Evolutionary conservation across 2,113 vertebrate genomes (phyloP), one percentile per base, ranked within the genome.

Genomic region (Clarias gariepinus): DNA sequence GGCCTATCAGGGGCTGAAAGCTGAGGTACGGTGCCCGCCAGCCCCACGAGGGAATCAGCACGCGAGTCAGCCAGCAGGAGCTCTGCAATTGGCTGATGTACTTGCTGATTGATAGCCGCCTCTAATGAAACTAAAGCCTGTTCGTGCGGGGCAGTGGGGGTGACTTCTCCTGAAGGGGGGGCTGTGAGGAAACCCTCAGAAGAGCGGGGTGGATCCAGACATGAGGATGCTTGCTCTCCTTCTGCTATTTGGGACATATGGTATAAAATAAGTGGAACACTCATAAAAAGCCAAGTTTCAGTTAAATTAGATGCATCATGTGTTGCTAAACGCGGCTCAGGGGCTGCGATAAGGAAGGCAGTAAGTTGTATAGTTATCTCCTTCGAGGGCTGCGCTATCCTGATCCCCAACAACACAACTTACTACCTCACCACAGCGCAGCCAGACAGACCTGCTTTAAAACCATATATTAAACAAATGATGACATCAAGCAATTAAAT

Each of bases 291-390:
- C 4, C 41, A 16, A 2, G 12, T 11, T 76, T 47, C 53, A 3
- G 2, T 4, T 16, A 30, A 3, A 19, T 13, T 11, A 3, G 55
- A 60, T 47, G 7, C 28, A 7, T 23, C 11, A 23, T 7, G 63
- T 3, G 7, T 63, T 4, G 41, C 21, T 21, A 58, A 8, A 16
- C 11, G 87, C 63, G 91, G 25, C 41, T 73, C 76, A 71, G 57
- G 33, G 73, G 90, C 91, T 90, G 88, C 83, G 88, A 88, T 92
- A 92, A 92, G 97, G 96, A 98, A 97, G 97, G 96, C 96, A 98
- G 97, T 97, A 97, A 96, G 95, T 96, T 96, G 96, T 96, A 97
- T 97, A 96, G 96, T 97, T 98, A 98, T 96, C 97, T 96, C 97
- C 95, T 94, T 90, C 93, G 91, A 93, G 95, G 96, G 96, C 94